Evolutionary conservation across 2,888 invertebrate genomes (phyloP).

Genomic region (Drosophila paranaensis): DNA sequence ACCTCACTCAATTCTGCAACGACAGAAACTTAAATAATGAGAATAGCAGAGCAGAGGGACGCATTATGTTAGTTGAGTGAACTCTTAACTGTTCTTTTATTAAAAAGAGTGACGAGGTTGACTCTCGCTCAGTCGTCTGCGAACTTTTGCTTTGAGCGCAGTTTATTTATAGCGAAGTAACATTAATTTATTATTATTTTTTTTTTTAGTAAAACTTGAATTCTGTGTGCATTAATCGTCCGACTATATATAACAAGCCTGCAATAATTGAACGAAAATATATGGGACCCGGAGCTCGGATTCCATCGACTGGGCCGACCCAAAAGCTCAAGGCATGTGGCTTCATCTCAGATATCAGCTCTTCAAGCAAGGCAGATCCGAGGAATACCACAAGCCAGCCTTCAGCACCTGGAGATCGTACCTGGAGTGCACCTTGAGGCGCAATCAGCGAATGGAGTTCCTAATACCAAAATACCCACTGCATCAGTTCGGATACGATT

Average conservation of each 20-base stretch:
- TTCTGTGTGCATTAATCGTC: constrained; percentile 4
- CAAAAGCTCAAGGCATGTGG: neutral
- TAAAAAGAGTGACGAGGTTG: neutral
- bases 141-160: neutral
- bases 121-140: neutral
- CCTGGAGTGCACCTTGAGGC: constrained; percentile 19
- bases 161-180: neutral
- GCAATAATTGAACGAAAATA: neutral
- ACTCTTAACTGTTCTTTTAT: neutral
- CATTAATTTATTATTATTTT: neutral
- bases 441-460: constrained; percentile 34
- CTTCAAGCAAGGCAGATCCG: constrained; percentile 15
- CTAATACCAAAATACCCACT: constrained; percentile 31
- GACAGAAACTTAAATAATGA: too few relatives aligned
- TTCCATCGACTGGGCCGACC: neutral
- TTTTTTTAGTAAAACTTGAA: neutral
- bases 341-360: constrained; percentile 12
- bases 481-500: constrained; percentile 18
- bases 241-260: constrained; percentile 34
- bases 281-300: neutral
- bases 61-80: neutral
- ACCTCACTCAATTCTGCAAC: too few relatives aligned
- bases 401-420: neutral
- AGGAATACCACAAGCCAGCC: constrained; percentile 25
- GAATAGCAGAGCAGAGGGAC: neutral